phyloP scores from a whole-genome alignment of 2,888 invertebrate genomes.

The Lasioglossum morio region DNA sequence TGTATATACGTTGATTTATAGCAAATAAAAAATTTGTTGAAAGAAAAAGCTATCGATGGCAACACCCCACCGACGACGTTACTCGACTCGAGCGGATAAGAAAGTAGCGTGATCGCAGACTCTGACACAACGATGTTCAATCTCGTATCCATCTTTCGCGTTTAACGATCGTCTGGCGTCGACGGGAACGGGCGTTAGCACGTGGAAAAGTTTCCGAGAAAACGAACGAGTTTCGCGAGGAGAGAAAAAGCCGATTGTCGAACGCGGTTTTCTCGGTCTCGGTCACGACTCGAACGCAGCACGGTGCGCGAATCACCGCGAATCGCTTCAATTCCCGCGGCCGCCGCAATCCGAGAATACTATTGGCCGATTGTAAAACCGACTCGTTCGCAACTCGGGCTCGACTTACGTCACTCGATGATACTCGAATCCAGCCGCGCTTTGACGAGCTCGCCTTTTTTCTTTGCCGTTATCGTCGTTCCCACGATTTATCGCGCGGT shows the following conservation, averaged over 20 bases:
- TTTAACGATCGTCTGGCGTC: too few species aligned
- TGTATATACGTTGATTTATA: too few species aligned
- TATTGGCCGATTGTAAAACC: constrained; percentile 9
- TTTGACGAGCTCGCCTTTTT: constrained; percentile 40
- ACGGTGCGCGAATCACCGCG: not conserved
- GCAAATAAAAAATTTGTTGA: too few species aligned
- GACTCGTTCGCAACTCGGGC: constrained; percentile 12
- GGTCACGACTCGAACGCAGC: not conserved
- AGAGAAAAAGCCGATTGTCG: too few species aligned
- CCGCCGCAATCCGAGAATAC: not conserved
- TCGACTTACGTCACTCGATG: constrained; percentile 53
- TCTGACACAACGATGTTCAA: not conserved
- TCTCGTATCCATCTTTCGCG: not conserved
- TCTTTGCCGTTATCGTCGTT: constrained; percentile 47
- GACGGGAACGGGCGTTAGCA: too few species aligned
- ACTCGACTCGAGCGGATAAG: not conserved
- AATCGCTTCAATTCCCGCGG: constrained; percentile 3
- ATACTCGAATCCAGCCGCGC: constrained; percentile 44
- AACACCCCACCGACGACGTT: not conserved
- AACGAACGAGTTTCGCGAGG: too few species aligned
- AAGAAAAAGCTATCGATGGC: not conserved
- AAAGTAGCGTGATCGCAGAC: not conserved
- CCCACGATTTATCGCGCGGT: constrained; percentile 45
- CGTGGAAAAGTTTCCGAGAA: too few species aligned
- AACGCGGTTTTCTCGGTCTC: not conserved